Conservation (phyloP, 1,140 invertebrate species). For the Dinothrombium tinctorium region DNA sequence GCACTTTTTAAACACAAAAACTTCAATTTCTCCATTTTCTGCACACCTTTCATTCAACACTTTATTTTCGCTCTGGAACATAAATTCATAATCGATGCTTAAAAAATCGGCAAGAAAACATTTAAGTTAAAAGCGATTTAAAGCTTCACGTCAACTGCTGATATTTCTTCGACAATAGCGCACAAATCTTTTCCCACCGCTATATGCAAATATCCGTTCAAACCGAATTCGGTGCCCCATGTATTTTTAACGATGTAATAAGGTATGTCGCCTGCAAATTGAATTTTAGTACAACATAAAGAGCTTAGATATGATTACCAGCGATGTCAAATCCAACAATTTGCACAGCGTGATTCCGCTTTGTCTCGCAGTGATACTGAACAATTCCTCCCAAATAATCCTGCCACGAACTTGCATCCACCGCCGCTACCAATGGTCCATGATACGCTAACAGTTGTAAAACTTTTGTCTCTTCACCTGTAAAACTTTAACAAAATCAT, state of each 20-base stretch:
- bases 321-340: slow-evolving; percentile 58
- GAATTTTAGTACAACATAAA: not conserved
- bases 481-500: slow-evolving; percentile 27
- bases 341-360: slow-evolving; percentile 49
- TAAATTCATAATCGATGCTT: not conserved
- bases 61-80: not conserved
- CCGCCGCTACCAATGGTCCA: slow-evolving; percentile 49
- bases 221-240: slow-evolving; percentile 51
- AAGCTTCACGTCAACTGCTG: slow-evolving; percentile 18
- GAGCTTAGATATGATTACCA: slow-evolving; percentile 17
- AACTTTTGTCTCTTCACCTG: slow-evolving; percentile 38
- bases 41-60: no score
- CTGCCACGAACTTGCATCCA: slow-evolving; percentile 64
- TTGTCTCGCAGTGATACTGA: slow-evolving; percentile 25
- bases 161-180: slow-evolving; percentile 28
- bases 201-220: slow-evolving; percentile 48
- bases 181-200: slow-evolving; percentile 52
- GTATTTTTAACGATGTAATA: slow-evolving; percentile 66
- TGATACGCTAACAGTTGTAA: slow-evolving; percentile 33
- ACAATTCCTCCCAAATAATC: slow-evolving; percentile 65
- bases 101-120: not conserved
- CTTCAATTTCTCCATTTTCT: no score
- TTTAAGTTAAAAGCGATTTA: not conserved
- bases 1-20: not conserved
- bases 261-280: slow-evolving; percentile 30